Evolutionary conservation across 2,888 invertebrate genomes (phyloP).

Genomic region (Fragum sueziense): DNA sequence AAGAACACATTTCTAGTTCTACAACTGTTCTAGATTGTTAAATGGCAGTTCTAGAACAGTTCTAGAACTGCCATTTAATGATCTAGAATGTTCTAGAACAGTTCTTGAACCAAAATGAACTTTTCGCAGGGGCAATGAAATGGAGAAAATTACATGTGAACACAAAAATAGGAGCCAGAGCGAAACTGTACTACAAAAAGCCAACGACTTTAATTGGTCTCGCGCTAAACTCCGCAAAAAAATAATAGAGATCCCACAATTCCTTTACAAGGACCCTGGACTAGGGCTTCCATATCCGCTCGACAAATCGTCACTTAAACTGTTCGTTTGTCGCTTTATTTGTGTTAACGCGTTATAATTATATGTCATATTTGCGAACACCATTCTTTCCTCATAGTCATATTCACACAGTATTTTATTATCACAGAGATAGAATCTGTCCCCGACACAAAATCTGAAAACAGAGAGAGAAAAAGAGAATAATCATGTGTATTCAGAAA

Average conservation of each 20-base stretch:
- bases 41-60: no score
- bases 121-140: no score
- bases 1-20: no score
- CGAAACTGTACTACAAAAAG: no score
- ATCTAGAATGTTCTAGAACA: no score
- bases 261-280: constrained; percentile 77
- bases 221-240: background rate
- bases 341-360: constrained; percentile 91
- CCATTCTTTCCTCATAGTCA: constrained; percentile 95
- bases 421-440: constrained; percentile 95
- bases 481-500: no score
- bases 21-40: no score
- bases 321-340: constrained; percentile 85
- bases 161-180: no score
- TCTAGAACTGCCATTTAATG: no score
- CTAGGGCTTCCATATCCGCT: constrained; percentile 91
- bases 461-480: background rate
- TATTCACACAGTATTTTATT: constrained; percentile 97
- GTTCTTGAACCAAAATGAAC: no score
- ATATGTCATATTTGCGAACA: constrained; percentile 91
- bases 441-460: constrained; percentile 96
- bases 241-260: background rate
- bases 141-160: no score
- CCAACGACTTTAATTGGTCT: no score
- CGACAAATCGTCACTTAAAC: constrained; percentile 87